Conservation (phyloP, 2,113 vertebrate species). For the Grammomys dolichurus region DNA sequence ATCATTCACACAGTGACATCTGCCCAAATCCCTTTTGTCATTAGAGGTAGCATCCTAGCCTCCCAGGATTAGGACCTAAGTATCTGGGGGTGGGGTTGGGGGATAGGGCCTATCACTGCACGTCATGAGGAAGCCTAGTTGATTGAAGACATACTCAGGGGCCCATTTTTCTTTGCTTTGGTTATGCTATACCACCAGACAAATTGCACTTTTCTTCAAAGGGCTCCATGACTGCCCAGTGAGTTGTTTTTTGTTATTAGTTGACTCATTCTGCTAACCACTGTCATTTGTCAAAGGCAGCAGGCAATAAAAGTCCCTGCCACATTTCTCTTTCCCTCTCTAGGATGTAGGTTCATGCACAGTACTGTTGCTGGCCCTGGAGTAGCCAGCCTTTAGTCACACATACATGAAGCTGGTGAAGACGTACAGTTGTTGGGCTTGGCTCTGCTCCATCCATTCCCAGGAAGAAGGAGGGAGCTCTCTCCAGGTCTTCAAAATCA, state of each 20-base stretch:
- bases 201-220: background rate
- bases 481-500: background rate
- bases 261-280: constrained; percentile 55
- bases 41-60: background rate
- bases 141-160: background rate
- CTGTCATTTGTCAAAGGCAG: constrained; percentile 65
- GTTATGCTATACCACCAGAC: background rate
- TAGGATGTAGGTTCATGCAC: background rate
- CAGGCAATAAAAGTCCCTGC: constrained; percentile 26
- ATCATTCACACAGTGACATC: background rate
- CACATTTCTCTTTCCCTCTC: background rate
- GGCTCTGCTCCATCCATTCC: background rate
- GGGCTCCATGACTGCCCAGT: constrained; percentile 1
- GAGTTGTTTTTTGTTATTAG: constrained; percentile 72
- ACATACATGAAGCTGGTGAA: background rate
- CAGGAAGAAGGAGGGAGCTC: background rate
- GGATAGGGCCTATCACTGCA: background rate
- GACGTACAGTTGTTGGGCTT: background rate
- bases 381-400: background rate
- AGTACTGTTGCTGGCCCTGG: background rate
- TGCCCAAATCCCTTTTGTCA: background rate
- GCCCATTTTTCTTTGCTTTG: constrained; percentile 27
- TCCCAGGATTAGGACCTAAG: background rate
- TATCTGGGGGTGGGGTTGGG: background rate
- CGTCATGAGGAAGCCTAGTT: background rate